phyloP scores from a whole-genome alignment of 2,113 vertebrate genomes.

The Atrichornis clamosus region DNA sequence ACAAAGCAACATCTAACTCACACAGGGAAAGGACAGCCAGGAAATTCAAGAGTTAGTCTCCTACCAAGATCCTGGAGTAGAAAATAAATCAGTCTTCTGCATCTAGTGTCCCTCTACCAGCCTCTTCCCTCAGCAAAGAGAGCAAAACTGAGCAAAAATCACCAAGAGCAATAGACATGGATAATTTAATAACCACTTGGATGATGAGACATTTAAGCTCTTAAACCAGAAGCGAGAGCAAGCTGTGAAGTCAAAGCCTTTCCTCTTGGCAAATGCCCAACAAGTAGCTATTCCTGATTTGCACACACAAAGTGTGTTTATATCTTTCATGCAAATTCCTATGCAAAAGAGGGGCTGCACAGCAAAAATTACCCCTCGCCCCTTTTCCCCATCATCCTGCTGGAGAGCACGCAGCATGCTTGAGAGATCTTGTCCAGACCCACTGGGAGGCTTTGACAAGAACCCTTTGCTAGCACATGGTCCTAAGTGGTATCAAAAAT shows the following conservation, averaged over 20 bases:
- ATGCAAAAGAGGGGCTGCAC: slow-evolving; percentile 8
- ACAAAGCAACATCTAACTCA: not conserved
- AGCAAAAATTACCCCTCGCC: not conserved
- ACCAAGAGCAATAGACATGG: not conserved
- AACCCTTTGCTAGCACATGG: slow-evolving; percentile 18
- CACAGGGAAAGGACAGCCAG: not conserved
- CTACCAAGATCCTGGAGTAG: not conserved
- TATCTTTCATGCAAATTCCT: slow-evolving; percentile 32
- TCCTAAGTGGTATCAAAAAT: slow-evolving; percentile 55
- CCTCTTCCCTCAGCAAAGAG: not conserved
- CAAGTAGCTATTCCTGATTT: slow-evolving; percentile 22
- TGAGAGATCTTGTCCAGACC: slow-evolving; percentile 30
- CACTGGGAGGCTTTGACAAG: not conserved
- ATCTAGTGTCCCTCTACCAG: not conserved
- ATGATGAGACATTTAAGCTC: not conserved
- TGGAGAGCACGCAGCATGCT: not conserved
- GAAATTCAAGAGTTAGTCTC: not conserved
- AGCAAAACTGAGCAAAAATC: not conserved
- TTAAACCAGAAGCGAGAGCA: not conserved
- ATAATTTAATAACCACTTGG: not conserved
- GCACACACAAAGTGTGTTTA: not conserved
- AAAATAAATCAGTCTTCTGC: not conserved
- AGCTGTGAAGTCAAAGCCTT: slow-evolving; percentile 2
- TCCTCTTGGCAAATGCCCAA: not conserved
- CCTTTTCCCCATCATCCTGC: not conserved